Base-by-base conservation (phyloP, 23 tunicate genomes). In the Halocynthia aurantium region DNA sequence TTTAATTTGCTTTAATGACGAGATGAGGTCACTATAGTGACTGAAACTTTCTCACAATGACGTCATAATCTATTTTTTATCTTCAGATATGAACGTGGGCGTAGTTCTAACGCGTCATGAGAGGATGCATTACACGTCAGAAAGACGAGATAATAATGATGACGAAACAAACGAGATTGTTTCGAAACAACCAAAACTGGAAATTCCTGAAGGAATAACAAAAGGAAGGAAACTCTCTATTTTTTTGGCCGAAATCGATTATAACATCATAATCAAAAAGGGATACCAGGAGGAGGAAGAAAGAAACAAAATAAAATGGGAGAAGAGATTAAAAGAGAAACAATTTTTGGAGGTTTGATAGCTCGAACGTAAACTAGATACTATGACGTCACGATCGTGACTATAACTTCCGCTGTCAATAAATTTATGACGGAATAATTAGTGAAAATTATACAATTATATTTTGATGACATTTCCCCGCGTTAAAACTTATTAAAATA, bases 311-410 rank as follows among this genome's bases (percentile, higher is more conserved):
- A 19, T 53, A 64, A 9, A 54, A 54, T 74, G 78, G 78, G 15
- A 22, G 8, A 74, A 54, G 22, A 19, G 78, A 55, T 54, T 74
- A 17, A 13, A 74, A 74, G 62, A 20, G 57, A 74, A 74, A 53
- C 60, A 54, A 54, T 74, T 74, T 54, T n/a, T 22, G n/a, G 6
- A 74, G 78, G 78, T 74, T 11, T 9, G 70, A 65, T 13, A 13
- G 17, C 17, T 1, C 17, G 17, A 13, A 13, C 63, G 15, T 58
- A 31, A 31, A 31, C 44, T 31, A 31, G 44, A 31, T 31, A 31
- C 44, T 4, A 31, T 31, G 44, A 31, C 44, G 44, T 31, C 44
- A 31, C 44, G 44, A 31, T 31, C 44, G 44, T 31, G 44, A 31
- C 44, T 31, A 31, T 31, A 31, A 0, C 44, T 31, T 31, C 44